Conservation (phyloP, 2,888 invertebrate genomes). For the Plutella xylostella region DNA sequence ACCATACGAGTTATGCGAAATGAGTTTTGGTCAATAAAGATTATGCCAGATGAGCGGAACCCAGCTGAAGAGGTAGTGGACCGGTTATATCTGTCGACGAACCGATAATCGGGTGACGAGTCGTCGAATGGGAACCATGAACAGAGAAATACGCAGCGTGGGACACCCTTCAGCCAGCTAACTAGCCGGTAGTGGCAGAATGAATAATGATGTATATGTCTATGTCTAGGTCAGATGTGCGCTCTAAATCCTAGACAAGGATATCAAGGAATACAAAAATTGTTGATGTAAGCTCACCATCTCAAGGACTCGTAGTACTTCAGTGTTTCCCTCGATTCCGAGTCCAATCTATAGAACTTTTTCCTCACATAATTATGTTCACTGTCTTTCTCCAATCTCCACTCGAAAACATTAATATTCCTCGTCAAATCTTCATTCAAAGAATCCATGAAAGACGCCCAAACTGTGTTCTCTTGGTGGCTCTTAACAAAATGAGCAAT, state of each 20-base stretch:
- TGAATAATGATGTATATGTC: too few species aligned
- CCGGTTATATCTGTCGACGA: too few species aligned
- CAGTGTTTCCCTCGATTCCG: conserved; percentile 26
- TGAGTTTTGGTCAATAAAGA: too few species aligned
- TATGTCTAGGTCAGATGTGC: neutral
- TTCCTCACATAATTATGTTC: conserved; percentile 15
- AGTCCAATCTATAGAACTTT: conserved; percentile 26
- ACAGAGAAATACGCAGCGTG: too few species aligned
- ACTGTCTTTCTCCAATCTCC: conserved; percentile 23
- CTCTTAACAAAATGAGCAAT: conserved; percentile 39
- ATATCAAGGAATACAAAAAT: neutral
- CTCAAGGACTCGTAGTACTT: conserved; percentile 22
- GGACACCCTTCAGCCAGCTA: too few species aligned
- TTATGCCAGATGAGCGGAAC: too few species aligned
- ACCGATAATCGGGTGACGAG: too few species aligned
- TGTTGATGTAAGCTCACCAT: conserved; percentile 21
- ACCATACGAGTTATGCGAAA: too few species aligned
- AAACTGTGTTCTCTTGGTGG: conserved; percentile 34
- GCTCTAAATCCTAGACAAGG: neutral
- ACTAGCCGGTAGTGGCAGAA: too few species aligned
- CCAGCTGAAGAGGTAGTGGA: too few species aligned
- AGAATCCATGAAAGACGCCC: conserved; percentile 40
- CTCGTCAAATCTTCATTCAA: conserved; percentile 49
- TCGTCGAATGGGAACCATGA: too few species aligned
- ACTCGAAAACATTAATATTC: conserved; percentile 42